Percentiles rank a stretch among this genome's conserved stretches.
phyloP scores from a whole-genome alignment of 2,797 vertebrate species.

The Acanthopagrus latus region DNA sequence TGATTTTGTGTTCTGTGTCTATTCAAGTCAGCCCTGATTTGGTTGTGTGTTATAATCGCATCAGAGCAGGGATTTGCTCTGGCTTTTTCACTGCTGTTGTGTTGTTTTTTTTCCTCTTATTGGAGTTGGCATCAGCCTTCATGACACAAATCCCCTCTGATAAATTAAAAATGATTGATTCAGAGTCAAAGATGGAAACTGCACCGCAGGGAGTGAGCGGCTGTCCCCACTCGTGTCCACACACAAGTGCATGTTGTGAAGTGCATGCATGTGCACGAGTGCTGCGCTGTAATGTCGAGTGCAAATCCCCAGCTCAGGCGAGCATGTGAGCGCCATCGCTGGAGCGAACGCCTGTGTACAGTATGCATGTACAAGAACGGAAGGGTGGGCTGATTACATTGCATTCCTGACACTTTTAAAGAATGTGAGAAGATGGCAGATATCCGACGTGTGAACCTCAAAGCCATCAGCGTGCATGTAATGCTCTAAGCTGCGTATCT shows the following conservation, averaged over 20 bases:
- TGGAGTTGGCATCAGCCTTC: slow-evolving; percentile 86
- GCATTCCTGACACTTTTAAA: slow-evolving; percentile 78
- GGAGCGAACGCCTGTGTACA: slow-evolving; percentile 49
- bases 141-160: slow-evolving; percentile 89
- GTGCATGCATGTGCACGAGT: slow-evolving; percentile 45
- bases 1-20: slow-evolving; percentile 91
- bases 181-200: slow-evolving; percentile 86
- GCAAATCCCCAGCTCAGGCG: slow-evolving; percentile 43
- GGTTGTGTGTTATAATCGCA: slow-evolving; percentile 89
- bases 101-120: slow-evolving; percentile 76
- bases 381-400: slow-evolving; percentile 68
- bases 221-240: slow-evolving; percentile 58
- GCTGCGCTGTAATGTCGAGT: slow-evolving; percentile 18
- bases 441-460: slow-evolving; percentile 77
- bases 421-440: slow-evolving; percentile 81
- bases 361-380: slow-evolving; percentile 48
- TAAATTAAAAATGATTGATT: slow-evolving; percentile 91
- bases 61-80: slow-evolving; percentile 88
- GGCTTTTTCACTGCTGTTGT: slow-evolving; percentile 83
- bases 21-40: slow-evolving; percentile 89
- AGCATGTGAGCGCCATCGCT: slow-evolving; percentile 33
- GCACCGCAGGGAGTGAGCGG: slow-evolving; percentile 66
- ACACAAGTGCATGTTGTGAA: slow-evolving; percentile 41
- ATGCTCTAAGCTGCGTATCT: slow-evolving; percentile 70
- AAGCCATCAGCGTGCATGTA: slow-evolving; percentile 73